phyloP scores from a whole-genome alignment of 2,888 invertebrate genomes.

The Ophonus ardosiacus region DNA sequence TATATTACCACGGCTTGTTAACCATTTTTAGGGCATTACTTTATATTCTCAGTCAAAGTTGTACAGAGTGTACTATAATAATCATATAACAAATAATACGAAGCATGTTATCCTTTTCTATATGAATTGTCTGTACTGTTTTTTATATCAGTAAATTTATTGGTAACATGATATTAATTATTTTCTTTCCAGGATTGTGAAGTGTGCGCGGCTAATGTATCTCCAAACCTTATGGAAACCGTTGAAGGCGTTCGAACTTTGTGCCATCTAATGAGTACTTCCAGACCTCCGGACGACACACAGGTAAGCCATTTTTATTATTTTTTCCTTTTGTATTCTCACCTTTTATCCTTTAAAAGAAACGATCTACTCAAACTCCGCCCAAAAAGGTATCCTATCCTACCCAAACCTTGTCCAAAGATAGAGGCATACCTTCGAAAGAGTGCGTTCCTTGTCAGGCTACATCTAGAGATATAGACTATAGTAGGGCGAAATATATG shows the following conservation, averaged over 20 bases:
- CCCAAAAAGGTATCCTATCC: background rate
- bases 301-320: conserved; percentile 48
- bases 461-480: too few species aligned
- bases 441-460: background rate
- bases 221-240: conserved; percentile 43
- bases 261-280: conserved; percentile 45
- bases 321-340: background rate
- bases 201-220: conserved; percentile 24
- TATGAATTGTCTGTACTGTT: too few species aligned
- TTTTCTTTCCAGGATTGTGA: conserved; percentile 43
- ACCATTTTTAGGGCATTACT: too few species aligned
- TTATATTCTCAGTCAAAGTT: too few species aligned
- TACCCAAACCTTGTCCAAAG: background rate
- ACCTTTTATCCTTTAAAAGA: background rate
- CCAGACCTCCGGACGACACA: conserved; percentile 37
- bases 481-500: too few species aligned
- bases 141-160: too few species aligned
- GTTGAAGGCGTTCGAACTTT: conserved; percentile 53
- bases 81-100: too few species aligned
- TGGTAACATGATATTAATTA: background rate
- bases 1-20: too few species aligned
- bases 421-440: background rate
- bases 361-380: background rate
- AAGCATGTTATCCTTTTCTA: too few species aligned
- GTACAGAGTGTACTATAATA: too few species aligned